A percentile compares a stretch with the other conserved stretches of the same genome.
phyloP scores from a whole-genome alignment of 2,888 invertebrate genomes.

The Tyria jacobaeae region DNA sequence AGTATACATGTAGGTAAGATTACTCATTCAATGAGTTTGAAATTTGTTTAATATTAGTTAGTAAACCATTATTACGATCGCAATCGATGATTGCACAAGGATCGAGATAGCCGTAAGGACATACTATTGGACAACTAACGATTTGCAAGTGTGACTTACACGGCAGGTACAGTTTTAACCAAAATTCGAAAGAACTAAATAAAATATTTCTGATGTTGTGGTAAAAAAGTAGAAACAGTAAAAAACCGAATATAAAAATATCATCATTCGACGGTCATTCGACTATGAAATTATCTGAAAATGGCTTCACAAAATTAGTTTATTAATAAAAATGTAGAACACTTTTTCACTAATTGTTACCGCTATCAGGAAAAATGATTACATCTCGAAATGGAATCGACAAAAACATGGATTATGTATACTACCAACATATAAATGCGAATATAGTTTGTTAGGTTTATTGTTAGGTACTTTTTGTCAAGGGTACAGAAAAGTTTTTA shows the following conservation, averaged over 20 bases:
- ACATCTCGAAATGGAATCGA: no score
- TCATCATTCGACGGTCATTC: not conserved
- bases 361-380: no score
- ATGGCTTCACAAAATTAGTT: not conserved
- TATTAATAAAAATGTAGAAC: not conserved
- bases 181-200: slow-evolving; percentile 8
- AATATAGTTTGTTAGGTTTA: no score
- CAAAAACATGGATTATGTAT: no score
- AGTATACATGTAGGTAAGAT: not conserved
- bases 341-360: no score
- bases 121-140: slow-evolving; percentile 18
- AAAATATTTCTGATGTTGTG: no score
- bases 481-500: no score
- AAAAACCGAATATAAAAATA: no score
- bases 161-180: slow-evolving; percentile 16
- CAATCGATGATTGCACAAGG: slow-evolving; percentile 37
- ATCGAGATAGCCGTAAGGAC: slow-evolving; percentile 29
- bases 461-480: no score
- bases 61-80: slow-evolving; percentile 1
- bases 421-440: no score
- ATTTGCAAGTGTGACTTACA: slow-evolving; percentile 13
- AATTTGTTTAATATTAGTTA: not conserved
- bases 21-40: not conserved
- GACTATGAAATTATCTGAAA: not conserved
- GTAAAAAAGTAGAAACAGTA: no score